phyloP scores from a whole-genome alignment of 2,113 vertebrate genomes.

The Stercorarius parasiticus region DNA sequence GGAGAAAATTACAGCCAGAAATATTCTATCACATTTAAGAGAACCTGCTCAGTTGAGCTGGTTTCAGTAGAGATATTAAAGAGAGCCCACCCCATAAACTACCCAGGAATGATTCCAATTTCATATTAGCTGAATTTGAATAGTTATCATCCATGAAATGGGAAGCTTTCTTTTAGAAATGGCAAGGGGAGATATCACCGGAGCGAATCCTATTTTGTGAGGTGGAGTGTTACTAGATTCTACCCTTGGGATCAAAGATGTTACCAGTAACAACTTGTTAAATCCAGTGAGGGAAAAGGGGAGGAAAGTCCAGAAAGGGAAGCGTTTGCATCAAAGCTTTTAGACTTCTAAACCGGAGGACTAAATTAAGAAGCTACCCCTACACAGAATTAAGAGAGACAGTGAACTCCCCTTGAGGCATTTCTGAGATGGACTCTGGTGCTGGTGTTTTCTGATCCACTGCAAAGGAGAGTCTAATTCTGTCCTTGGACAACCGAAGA shows the following conservation, averaged over 20 bases:
- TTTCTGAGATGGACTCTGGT: background rate
- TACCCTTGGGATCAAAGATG: background rate
- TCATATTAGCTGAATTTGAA: background rate
- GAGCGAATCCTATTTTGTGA: background rate
- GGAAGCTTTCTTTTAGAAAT: background rate
- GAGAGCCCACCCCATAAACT: background rate
- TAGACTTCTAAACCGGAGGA: background rate
- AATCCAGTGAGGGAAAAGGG: background rate
- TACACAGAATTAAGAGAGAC: background rate
- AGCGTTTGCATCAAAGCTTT: background rate
- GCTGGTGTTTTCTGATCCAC: background rate
- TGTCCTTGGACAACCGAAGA: background rate
- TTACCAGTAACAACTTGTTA: background rate
- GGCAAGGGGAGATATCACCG: background rate
- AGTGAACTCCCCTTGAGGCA: fast-evolving
- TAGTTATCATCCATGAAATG: background rate
- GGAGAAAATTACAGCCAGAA: background rate
- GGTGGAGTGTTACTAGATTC: background rate
- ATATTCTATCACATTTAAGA: background rate
- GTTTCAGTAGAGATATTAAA: background rate
- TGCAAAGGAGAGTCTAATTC: background rate
- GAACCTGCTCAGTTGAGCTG: background rate
- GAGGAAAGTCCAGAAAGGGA: background rate
- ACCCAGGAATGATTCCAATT: background rate
- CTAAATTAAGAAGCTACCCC: background rate